These are phyloP conservation scores for Bufo gargarizans DNA, from an alignment of 2,113 vertebrate genomes.

Conservation along the genomic window DNA sequence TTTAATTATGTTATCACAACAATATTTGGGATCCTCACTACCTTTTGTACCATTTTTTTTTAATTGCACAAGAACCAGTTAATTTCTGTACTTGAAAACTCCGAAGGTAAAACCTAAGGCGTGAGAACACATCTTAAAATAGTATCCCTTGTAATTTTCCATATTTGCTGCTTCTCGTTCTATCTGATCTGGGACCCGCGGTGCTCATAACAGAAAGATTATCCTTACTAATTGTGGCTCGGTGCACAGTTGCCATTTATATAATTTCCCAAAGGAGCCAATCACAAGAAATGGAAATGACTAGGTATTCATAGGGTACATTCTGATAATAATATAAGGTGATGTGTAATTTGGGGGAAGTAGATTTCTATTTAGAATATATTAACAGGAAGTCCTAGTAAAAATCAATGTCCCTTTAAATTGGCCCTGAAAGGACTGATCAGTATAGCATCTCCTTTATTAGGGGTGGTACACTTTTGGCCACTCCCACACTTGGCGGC, in stretches of 20 bases:
- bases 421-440: neutral
- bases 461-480: neutral
- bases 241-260: neutral
- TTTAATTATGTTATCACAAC: neutral
- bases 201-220: constrained; percentile 8
- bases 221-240: constrained; percentile 18
- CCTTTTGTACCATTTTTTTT: neutral
- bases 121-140: constrained; percentile 29
- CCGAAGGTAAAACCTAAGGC: neutral
- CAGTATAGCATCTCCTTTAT: neutral
- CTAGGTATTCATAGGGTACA: neutral
- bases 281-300: neutral
- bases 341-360: neutral
- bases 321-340: neutral
- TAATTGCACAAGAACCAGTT: neutral
- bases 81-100: neutral
- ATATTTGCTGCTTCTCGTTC: neutral
- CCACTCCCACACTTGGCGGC: neutral
- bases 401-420: neutral
- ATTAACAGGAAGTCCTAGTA: neutral
- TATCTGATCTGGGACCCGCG: constrained; percentile 21
- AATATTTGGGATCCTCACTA: neutral
- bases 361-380: neutral
- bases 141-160: constrained; percentile 3
- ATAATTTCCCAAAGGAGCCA: constrained; percentile 8